phyloP scores from a whole-genome alignment of 2,797 vertebrate genomes.

The Propithecus deckenii region DNA sequence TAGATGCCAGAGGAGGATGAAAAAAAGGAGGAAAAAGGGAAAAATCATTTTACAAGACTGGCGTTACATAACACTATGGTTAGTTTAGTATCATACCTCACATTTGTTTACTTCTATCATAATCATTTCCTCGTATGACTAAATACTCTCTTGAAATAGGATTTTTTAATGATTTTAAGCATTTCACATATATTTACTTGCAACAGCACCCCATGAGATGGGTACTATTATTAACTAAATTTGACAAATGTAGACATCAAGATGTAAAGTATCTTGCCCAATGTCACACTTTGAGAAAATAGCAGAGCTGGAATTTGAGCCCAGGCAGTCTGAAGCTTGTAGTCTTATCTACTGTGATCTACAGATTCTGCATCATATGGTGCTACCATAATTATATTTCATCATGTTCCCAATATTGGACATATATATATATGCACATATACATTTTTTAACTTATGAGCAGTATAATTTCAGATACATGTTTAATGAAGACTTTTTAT shows the following conservation, averaged over 20 bases:
- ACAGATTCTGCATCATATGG: neutral
- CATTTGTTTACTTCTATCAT: neutral
- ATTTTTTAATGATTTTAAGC: neutral
- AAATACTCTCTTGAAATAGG: neutral
- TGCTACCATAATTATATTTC: neutral
- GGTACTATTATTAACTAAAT: neutral
- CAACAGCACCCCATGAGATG: neutral
- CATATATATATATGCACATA: neutral
- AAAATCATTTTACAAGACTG: neutral
- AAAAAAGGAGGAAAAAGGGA: neutral
- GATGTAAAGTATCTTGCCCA: neutral
- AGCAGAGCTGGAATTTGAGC: neutral
- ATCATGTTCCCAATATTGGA: neutral
- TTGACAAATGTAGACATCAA: neutral
- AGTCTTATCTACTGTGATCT: neutral
- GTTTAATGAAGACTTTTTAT: neutral
- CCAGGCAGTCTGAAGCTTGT: neutral
- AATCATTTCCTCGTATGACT: neutral
- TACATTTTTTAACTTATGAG: neutral
- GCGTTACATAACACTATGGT: neutral
- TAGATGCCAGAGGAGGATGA: neutral
- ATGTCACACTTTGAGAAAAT: neutral
- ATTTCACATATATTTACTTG: neutral
- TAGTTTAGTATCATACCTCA: neutral
- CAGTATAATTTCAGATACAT: neutral